Percentiles rank a stretch among this genome's conserved stretches.
Evolutionary conservation across 2,797 vertebrate species (phyloP).

Genomic region (Knipowitschia caucasica): DNA sequence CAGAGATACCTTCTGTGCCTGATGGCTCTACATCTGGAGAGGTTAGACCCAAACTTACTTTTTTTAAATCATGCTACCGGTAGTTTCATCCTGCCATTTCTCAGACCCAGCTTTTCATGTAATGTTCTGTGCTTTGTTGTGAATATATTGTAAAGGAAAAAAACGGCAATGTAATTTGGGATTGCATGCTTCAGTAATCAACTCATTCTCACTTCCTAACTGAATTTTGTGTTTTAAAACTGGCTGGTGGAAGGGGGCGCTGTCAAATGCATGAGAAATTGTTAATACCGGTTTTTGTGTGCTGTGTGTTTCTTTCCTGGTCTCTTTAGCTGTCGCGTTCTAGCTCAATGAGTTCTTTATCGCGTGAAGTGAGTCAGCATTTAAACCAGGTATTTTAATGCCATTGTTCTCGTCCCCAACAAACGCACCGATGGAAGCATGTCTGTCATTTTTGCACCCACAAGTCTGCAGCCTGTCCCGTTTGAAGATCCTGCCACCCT

Average conservation of each 20-base stretch:
- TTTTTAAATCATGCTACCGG: not conserved
- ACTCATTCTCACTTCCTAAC: slow-evolving; percentile 21
- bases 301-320: slow-evolving; percentile 69
- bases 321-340: slow-evolving; percentile 95
- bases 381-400: slow-evolving; percentile 90
- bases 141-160: slow-evolving; percentile 9
- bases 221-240: slow-evolving; percentile 17
- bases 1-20: slow-evolving; percentile 72
- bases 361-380: slow-evolving; percentile 97
- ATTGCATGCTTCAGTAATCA: slow-evolving; percentile 36
- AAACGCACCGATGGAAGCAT: slow-evolving; percentile 26
- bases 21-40: slow-evolving; percentile 83
- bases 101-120: slow-evolving; percentile 42
- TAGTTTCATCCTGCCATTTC: slow-evolving; percentile 27
- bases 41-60: slow-evolving; percentile 69
- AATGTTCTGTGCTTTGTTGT: slow-evolving; percentile 36
- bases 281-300: slow-evolving; percentile 74
- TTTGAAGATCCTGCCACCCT: slow-evolving; percentile 26
- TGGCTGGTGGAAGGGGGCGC: slow-evolving; percentile 50
- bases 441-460: slow-evolving; percentile 33
- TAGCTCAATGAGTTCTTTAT: slow-evolving; percentile 98
- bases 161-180: slow-evolving; percentile 4
- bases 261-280: slow-evolving; percentile 70
- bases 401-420: slow-evolving; percentile 30
- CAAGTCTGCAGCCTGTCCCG: slow-evolving; percentile 17